Percentiles rank a stretch among this genome's conserved stretches.
These are phyloP conservation scores for Syritta pipiens DNA, from an alignment of 2,888 invertebrate species.

Conservation along the genomic window DNA sequence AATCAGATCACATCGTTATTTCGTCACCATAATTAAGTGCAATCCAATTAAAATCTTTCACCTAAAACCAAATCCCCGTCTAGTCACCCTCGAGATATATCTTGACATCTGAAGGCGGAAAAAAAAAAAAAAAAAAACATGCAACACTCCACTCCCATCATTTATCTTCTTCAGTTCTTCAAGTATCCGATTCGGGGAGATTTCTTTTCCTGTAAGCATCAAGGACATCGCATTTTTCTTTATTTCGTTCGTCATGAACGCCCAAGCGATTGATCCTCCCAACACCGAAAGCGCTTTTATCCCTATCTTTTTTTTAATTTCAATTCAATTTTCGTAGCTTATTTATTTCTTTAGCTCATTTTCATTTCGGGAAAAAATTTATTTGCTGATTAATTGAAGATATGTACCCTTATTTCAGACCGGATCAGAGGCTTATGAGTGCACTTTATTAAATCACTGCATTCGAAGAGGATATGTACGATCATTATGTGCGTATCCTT, in stretches of 20 bases:
- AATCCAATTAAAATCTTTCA: constrained; percentile 2
- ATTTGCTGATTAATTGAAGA: constrained; percentile 56
- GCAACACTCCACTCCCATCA: constrained; percentile 62
- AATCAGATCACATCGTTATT: too few relatives aligned
- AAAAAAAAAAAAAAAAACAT: constrained; percentile 12
- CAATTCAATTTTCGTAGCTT: not conserved
- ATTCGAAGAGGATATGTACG: not conserved
- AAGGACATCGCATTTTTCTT: not conserved
- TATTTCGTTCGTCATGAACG: too few relatives aligned
- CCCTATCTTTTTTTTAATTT: constrained; percentile 1
- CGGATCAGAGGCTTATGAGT: constrained; percentile 29
- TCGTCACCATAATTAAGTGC: constrained; percentile 2
- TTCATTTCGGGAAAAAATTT: constrained; percentile 36
- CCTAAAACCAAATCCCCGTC: too few relatives aligned
- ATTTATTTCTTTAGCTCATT: constrained; percentile 34
- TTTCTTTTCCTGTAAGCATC: not conserved
- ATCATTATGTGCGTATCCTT: not conserved
- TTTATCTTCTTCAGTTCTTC: constrained; percentile 69
- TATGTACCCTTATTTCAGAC: constrained; percentile 17
- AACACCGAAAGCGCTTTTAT: constrained; percentile 15
- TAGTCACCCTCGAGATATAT: not conserved
- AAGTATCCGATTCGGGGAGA: constrained; percentile 19
- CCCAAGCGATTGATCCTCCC: too few relatives aligned
- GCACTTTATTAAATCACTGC: constrained; percentile 21
- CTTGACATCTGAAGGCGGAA: not conserved